These are phyloP conservation scores for Hippocampus barbouri DNA, from an alignment of 2,113 vertebrate species.

Conservation along the genomic window DNA sequence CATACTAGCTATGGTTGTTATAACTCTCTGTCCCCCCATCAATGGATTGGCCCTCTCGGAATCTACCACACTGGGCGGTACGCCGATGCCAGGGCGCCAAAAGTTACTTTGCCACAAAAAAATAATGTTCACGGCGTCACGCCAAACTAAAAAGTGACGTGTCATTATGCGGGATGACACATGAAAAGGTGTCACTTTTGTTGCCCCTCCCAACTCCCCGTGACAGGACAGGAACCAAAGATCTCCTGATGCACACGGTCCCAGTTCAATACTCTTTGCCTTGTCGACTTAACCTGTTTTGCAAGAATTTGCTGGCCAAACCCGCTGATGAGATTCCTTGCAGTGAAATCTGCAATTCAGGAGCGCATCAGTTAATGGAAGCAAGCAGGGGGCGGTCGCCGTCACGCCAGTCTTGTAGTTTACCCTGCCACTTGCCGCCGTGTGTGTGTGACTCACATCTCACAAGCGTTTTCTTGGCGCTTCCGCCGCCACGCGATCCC, in stretches of 20 bases:
- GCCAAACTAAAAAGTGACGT: not conserved
- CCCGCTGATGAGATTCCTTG: not conserved
- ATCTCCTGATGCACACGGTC: not conserved
- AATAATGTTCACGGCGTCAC: not conserved
- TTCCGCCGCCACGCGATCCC: conserved; percentile 35
- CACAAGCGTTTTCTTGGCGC: conserved; percentile 28
- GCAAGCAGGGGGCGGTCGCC: conserved; percentile 35
- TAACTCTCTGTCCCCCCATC: too few species aligned
- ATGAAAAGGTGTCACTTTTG: too few species aligned
- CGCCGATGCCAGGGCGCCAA: not conserved
- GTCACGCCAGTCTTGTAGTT: conserved; percentile 66
- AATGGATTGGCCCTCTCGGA: too few species aligned
- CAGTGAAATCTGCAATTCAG: not conserved
- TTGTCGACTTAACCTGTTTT: too few species aligned
- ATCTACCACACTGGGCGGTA: not conserved
- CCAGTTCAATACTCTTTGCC: too few species aligned
- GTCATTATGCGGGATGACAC: not conserved
- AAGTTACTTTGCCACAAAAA: not conserved
- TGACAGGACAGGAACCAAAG: not conserved
- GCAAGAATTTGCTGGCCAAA: too few species aligned
- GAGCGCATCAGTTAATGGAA: not conserved
- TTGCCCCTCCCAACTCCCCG: too few species aligned
- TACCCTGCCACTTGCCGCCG: not conserved
- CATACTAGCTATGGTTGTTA: too few species aligned
- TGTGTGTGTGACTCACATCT: conserved; percentile 19